Evolutionary conservation across 1,140 invertebrate species (phyloP).

Genomic region (Pseudomyrmex concolor): DNA sequence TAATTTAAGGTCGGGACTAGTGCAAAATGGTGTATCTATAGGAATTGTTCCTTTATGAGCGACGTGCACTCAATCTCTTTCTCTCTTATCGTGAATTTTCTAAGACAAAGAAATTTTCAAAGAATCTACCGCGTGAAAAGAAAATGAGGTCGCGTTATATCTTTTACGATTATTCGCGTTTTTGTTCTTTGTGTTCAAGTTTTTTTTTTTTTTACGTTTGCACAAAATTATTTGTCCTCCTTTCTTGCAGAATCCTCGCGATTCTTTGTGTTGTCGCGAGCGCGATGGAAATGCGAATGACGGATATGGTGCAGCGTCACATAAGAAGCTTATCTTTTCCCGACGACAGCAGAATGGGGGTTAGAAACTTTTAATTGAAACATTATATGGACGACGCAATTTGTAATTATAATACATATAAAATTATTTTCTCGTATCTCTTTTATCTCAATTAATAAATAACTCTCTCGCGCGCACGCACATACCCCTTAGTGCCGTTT

Average conservation of each 20-base stretch:
- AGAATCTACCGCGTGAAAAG: conserved; percentile 22
- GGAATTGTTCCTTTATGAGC: neutral
- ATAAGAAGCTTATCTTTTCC: conserved; percentile 74
- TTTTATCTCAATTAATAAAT: neutral
- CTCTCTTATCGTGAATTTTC: conserved; percentile 12
- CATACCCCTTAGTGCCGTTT: no score
- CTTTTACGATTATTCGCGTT: neutral
- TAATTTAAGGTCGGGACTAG: conserved; percentile 24
- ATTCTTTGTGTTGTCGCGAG: conserved; percentile 29
- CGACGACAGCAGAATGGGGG: conserved; percentile 78
- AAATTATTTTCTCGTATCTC: no score
- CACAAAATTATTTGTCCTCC: conserved; percentile 33
- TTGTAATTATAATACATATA: no score
- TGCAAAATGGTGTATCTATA: neutral
- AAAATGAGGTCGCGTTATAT: conserved; percentile 29
- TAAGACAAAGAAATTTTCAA: conserved; percentile 38
- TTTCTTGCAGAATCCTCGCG: conserved; percentile 34
- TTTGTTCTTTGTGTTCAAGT: neutral
- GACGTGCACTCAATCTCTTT: conserved; percentile 21
- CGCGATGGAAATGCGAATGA: conserved; percentile 68
- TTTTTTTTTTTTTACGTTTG: conserved; percentile 37
- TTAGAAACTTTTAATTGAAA: conserved; percentile 63
- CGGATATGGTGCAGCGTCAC: conserved; percentile 68
- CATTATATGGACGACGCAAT: neutral
- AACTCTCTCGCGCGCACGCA: no score